Conservation (phyloP, 53 echinoderm and acorn worm genomes). For the Antedon mediterranea region DNA sequence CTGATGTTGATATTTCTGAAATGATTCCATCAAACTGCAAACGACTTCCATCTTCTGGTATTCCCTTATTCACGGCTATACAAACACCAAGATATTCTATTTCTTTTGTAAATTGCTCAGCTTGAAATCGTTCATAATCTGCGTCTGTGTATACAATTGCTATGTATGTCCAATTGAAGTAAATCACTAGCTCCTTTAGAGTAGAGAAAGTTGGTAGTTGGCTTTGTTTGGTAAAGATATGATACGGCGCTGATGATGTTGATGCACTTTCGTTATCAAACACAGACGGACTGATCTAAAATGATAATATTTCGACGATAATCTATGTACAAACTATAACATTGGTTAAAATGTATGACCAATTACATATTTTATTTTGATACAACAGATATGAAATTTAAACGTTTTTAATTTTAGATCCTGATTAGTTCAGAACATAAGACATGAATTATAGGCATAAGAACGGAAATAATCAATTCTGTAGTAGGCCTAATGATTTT, state of each 20-base stretch:
- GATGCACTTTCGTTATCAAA: background rate
- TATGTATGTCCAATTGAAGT: background rate
- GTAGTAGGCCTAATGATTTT: too few species aligned
- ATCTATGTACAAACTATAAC: too few species aligned
- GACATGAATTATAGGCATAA: too few species aligned
- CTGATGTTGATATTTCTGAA: background rate
- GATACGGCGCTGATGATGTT: background rate
- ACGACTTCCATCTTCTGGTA: background rate
- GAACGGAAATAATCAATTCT: too few species aligned
- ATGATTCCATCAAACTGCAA: background rate
- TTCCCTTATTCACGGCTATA: background rate
- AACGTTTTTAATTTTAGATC: too few species aligned
- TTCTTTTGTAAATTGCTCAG: background rate
- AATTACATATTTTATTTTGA: too few species aligned
- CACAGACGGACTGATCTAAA: background rate
- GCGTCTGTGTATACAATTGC: background rate
- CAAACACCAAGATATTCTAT: background rate
- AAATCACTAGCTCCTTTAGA: background rate
- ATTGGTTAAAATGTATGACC: too few species aligned
- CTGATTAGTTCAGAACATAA: too few species aligned
- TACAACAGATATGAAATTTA: too few species aligned
- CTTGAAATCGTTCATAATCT: background rate
- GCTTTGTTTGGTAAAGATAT: background rate
- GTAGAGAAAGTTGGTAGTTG: background rate
- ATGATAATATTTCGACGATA: too few species aligned